Base-by-base conservation (phyloP, 2,797 vertebrate species). In the Cephalopachus bancanus region DNA sequence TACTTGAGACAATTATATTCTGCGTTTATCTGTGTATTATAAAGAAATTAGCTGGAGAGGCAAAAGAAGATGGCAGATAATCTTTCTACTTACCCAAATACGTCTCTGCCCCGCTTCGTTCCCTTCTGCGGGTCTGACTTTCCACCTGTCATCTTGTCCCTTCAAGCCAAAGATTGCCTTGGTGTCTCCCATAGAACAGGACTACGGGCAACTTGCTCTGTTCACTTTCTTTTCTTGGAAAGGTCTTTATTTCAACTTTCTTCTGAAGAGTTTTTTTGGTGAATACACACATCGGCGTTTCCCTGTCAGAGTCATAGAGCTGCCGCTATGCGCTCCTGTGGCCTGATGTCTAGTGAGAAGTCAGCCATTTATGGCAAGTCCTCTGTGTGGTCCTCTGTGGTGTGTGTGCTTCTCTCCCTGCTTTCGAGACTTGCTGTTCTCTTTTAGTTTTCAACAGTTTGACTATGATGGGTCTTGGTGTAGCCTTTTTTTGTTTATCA, bases 61-160 rank as follows among this genome's bases (percentile, higher is more conserved):
- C 37, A 37, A 37, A 37, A 37, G 37, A 37, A 37, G 37, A 37
- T 37, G 37, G 37, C 37, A 37, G 37, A 37, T 37, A n/a, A 22
- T 69, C 89, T 86, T 65, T 65, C 17, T 44, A 53, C 83, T 83
- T 76, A 83, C 72, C 33, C 12, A 53, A 37, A 49, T 33, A 51
- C 30, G 57, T 80, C 91, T 80, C 91, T 80, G 57, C 72, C 14
- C 9, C 28, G 22, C 28, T 57, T 26, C 17, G 57, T 80, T 71
- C 64, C 65, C 22, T 79, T 91, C 81, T 79, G 81, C 64, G 57
- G 81, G 49, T 79, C 60, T 94, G 65, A 65, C 17, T 80, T 81
- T 59, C 67, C 28, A 67, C 74, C 75, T 91, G 62, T 86, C 78
- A 30, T 44, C 26, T 17, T 44, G 80, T 71, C 12, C 16, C 80